Conservation (phyloP, 2,888 invertebrate species). For the Macrophya alboannulata region DNA sequence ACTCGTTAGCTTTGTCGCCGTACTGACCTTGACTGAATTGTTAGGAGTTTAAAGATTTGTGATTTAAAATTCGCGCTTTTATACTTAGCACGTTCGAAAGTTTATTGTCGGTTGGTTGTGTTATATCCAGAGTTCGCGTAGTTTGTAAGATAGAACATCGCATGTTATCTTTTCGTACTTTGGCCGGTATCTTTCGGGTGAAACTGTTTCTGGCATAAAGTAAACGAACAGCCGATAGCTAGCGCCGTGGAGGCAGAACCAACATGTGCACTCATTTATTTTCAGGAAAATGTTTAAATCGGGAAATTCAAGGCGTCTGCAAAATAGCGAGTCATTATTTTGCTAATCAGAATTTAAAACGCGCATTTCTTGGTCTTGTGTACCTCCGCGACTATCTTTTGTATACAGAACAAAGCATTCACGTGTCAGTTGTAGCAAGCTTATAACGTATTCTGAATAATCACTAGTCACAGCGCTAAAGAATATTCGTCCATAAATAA, state of each 20-base stretch:
- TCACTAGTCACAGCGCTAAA: neutral
- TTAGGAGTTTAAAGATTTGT: neutral
- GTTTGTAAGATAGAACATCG: neutral
- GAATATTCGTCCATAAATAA: neutral
- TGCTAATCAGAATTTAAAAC: constrained; percentile 38
- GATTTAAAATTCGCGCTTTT: constrained; percentile 15
- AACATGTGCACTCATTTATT: constrained; percentile 9
- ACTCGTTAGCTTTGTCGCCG: neutral
- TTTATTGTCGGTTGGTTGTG: neutral
- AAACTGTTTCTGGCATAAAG: constrained; percentile 21
- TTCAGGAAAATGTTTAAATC: constrained; percentile 42
- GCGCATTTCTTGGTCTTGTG: neutral
- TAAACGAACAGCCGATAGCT: neutral
- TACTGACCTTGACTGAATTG: neutral
- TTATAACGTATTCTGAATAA: neutral
- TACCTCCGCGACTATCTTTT: neutral
- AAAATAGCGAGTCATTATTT: constrained; percentile 47
- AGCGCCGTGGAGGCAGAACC: neutral
- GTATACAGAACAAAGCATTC: constrained; percentile 48
- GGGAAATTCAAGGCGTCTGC: constrained; percentile 31
- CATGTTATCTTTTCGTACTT: constrained; percentile 47
- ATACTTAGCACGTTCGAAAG: neutral
- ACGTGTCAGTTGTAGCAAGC: constrained; percentile 39
- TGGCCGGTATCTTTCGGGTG: constrained; percentile 20
- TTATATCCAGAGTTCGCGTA: constrained; percentile 4